Evolutionary conservation across 2,888 invertebrate species (phyloP), one percentile per base, ranked within the genome.

Genomic region (Aspidiotus rigidus): DNA sequence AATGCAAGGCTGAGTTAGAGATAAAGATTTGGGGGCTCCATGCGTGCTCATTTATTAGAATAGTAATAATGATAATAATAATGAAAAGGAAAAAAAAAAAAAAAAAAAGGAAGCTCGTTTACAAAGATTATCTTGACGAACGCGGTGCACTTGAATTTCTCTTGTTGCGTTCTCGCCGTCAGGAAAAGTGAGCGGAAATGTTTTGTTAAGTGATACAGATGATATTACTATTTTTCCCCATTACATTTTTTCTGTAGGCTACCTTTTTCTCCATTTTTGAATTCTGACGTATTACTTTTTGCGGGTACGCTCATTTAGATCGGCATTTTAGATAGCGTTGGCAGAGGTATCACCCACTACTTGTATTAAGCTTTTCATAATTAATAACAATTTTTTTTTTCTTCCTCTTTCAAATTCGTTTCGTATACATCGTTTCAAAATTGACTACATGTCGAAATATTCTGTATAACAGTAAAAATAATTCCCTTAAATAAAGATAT

Each of bases 111-210:
- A 59, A 59, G 59, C 28, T 59, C 39, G 59, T 39, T 39, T 59
- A 39, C 39, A 59, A 39, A 59, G 59, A 59, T 59, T 59, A 59
- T 59, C 59, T 59, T 59, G 59, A 59, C 59, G 59, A 59, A 59
- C 59, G 28, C 28, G 17, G 17, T 59, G 59, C 59, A 7, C 59
- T 28, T 28, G 28, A 59, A 59, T 39, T 28, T 59, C 28, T 59
- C 28, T 59, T 59, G 59, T 59, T 49, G 49, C 49, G 49, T n/a
- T n/a, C 49, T 49, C 49, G n/a, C 59, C 28, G 17, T 17, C 28
- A 59, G 28, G 59, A 13, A 28, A 28, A 28, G 13, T 59, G 59
- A 59, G 59, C 10, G 59, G 49, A 49, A 39, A 28, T 59, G 59
- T 59, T 59, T 59, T 16, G 59, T 59, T 59, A 59, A 59, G 39